Evolutionary conservation across 2,888 invertebrate genomes (phyloP).

Genomic region (Aleiodes alternator): DNA sequence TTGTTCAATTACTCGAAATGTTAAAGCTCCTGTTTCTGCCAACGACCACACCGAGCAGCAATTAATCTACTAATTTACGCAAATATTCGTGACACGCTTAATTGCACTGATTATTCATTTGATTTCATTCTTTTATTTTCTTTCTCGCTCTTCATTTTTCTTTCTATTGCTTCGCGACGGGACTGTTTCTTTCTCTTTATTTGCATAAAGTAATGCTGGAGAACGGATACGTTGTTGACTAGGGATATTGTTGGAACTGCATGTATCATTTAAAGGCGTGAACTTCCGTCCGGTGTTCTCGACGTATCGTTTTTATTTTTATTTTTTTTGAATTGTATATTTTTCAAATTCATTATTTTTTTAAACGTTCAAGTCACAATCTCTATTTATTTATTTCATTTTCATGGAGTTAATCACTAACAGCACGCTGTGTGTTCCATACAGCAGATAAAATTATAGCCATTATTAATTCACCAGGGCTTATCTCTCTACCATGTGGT

Average conservation of each 20-base stretch:
- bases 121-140: conserved; percentile 20
- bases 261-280: conserved; percentile 39
- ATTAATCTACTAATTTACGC: conserved; percentile 55
- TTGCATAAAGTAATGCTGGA: conserved; percentile 2
- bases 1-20: conserved; percentile 19
- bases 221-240: conserved; percentile 11
- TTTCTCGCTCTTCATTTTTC: not conserved
- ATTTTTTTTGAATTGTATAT: not conserved
- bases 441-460: conserved; percentile 23
- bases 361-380: conserved; percentile 4
- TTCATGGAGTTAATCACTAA: conserved; percentile 13
- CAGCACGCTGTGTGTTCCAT: conserved; percentile 1
- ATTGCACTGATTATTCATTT: conserved; percentile 55
- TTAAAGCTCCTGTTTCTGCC: conserved; percentile 31
- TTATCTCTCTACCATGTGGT: conserved; percentile 6
- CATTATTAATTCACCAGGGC: conserved; percentile 11
- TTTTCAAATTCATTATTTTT: conserved; percentile 31
- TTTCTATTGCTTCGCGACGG: not conserved
- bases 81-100: conserved; percentile 53
- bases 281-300: conserved; percentile 19
- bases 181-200: conserved; percentile 11
- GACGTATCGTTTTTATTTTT: conserved; percentile 34
- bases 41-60: conserved; percentile 41
- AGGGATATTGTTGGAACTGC: conserved; percentile 11
- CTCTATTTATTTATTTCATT: conserved; percentile 18